phyloP scores from a whole-genome alignment of 2,888 invertebrate genomes.

The Thecophora atra region DNA sequence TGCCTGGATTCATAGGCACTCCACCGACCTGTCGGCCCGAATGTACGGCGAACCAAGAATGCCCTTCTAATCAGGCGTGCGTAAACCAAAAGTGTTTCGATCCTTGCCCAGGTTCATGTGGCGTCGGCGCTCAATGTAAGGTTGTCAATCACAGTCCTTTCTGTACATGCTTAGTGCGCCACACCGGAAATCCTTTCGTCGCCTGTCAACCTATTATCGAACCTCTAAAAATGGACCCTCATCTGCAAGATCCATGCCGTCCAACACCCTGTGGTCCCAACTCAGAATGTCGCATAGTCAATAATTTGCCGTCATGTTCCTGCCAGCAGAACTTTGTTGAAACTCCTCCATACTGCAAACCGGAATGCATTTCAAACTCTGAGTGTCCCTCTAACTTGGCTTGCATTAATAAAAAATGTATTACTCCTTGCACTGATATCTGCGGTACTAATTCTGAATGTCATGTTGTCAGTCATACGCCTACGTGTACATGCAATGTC shows the following conservation, averaged over 20 bases:
- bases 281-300: conserved; percentile 71
- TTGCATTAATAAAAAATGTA: conserved; percentile 79
- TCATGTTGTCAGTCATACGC: conserved; percentile 76
- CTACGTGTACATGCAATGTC: conserved; percentile 74
- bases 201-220: conserved; percentile 72
- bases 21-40: conserved; percentile 82
- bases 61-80: conserved; percentile 74
- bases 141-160: conserved; percentile 77
- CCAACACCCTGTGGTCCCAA: conserved; percentile 80
- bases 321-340: conserved; percentile 77
- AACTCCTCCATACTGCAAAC: conserved; percentile 77
- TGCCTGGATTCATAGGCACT: conserved; percentile 72
- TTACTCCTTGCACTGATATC: conserved; percentile 76
- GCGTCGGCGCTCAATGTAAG: conserved; percentile 71
- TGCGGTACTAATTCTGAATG: conserved; percentile 80
- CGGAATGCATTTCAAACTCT: conserved; percentile 77
- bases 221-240: conserved; percentile 57
- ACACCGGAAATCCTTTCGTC: conserved; percentile 81
- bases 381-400: conserved; percentile 77
- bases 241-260: conserved; percentile 71
- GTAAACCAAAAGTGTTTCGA: conserved; percentile 77
- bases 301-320: conserved; percentile 76
- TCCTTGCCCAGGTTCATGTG: conserved; percentile 75
- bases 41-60: conserved; percentile 76
- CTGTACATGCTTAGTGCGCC: conserved; percentile 76